Evolutionary conservation across 2,113 vertebrate species (phyloP), one percentile per base, ranked within the genome.

Genomic region (Dryoscopus gambensis): DNA sequence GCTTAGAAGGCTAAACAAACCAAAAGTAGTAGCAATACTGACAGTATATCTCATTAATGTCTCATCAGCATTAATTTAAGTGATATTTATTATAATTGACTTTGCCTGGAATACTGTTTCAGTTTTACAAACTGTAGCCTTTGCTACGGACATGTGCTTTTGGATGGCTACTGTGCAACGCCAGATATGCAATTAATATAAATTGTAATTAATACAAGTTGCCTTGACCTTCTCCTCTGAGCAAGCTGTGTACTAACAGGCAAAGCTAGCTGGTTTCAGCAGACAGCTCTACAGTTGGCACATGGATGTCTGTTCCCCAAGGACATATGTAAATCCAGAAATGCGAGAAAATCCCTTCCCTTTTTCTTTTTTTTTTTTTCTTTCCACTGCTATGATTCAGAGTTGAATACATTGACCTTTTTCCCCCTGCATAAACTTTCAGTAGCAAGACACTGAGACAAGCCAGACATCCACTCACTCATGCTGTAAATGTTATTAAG

Each of bases 381-480:
- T 63, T 83, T 37, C 24, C 22, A 35, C 20, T 57, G 60, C 33
- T 81, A 12, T 62, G 62, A 85, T 75, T 95, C 87, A 70, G 30
- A 94, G 62, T 53, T 89, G 79, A 95, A 95, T 91, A 84, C 39
- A 87, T 79, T 95, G 83, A 97, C 91, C 91, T 96, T 97, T 96
- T 87, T 18, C 19, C 67, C 67, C 22, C 62, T 30, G 53, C 74
- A 84, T 69, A 95, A 89, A 84, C 82, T 81, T 71, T 31, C 40
- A 42, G 35, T 5, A 62, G 37, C 46, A 86, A 84, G 92, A 53
- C 37, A 60, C 4, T 67, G 53, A 87, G 63, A 35, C 44, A 57
- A 89, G 69, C 24, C 84, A 88, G 78, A 57, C 40, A 64, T 19
- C 7, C 49, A n/a, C 37, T 57, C 87, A 46, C 37, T 93, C 56